Evolutionary conservation across 2,888 invertebrate species (phyloP).

Genomic region (Phalera bucephala): DNA sequence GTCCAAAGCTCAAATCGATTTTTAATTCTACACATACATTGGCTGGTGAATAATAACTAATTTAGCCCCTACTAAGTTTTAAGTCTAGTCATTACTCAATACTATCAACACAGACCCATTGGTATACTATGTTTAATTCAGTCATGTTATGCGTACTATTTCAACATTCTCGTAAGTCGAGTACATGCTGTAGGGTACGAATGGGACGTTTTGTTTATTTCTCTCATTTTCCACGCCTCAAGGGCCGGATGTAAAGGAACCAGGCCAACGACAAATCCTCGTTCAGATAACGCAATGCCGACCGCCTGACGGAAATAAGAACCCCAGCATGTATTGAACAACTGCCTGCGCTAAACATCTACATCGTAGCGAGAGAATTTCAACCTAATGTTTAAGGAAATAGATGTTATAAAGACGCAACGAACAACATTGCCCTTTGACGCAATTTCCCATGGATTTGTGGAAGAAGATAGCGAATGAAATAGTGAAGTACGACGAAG

Average conservation of each 20-base stretch:
- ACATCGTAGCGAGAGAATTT: conserved; percentile 16
- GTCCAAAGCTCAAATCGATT: too few species aligned
- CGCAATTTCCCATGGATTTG: conserved; percentile 22
- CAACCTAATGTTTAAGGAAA: conserved; percentile 11
- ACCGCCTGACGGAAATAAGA: conserved; percentile 44
- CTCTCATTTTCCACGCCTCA: conserved; percentile 24
- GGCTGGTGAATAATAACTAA: too few species aligned
- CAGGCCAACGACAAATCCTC: conserved; percentile 44
- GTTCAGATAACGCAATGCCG: conserved; percentile 35
- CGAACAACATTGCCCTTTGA: conserved; percentile 8
- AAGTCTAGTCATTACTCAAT: too few species aligned
- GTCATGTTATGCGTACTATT: too few species aligned
- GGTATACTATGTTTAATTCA: too few species aligned
- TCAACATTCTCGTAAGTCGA: too few species aligned
- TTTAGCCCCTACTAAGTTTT: too few species aligned
- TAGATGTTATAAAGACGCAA: conserved; percentile 7
- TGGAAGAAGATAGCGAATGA: conserved; percentile 18
- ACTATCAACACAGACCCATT: too few species aligned
- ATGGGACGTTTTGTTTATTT: conserved; percentile 36
- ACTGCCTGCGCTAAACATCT: conserved; percentile 17
- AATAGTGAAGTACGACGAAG: conserved; percentile 17
- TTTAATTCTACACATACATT: too few species aligned
- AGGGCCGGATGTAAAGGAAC: conserved; percentile 36
- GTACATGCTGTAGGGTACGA: too few species aligned
- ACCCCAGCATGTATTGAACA: conserved; percentile 21